Evolutionary conservation across 2,797 vertebrate genomes (phyloP).

Genomic region (Lithobates sylvaticus): DNA sequence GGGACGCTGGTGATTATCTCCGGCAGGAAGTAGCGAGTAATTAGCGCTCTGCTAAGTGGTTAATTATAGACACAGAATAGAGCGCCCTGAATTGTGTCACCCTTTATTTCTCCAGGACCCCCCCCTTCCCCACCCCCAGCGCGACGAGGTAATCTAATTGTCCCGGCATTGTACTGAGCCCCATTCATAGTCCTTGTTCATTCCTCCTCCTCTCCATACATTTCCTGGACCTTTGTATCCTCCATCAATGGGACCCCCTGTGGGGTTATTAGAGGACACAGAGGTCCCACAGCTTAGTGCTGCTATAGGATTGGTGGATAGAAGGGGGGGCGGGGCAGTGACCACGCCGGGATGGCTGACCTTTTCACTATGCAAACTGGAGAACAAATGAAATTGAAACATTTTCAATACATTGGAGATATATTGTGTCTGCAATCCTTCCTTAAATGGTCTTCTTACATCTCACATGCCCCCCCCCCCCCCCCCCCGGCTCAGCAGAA

Average conservation of each 20-base stretch:
- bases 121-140: neutral
- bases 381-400: too few species aligned
- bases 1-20: neutral
- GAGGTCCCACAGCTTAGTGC: neutral
- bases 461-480: too few species aligned
- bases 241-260: neutral
- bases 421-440: too few species aligned
- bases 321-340: too few species aligned
- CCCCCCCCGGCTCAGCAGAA: too few species aligned
- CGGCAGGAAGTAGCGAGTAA: neutral
- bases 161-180: neutral
- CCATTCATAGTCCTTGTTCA: neutral
- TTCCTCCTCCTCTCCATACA: too few species aligned
- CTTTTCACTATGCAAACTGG: too few species aligned
- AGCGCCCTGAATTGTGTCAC: neutral
- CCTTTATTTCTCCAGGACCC: neutral
- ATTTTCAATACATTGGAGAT: too few species aligned
- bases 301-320: too few species aligned
- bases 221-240: neutral
- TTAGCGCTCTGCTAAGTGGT: conserved; percentile 5
- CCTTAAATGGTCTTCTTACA: too few species aligned
- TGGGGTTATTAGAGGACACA: neutral
- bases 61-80: conserved; percentile 1
- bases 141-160: neutral
- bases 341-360: too few species aligned